Conservation (phyloP, 2,113 vertebrate species). For the Dinomys branickii region DNA sequence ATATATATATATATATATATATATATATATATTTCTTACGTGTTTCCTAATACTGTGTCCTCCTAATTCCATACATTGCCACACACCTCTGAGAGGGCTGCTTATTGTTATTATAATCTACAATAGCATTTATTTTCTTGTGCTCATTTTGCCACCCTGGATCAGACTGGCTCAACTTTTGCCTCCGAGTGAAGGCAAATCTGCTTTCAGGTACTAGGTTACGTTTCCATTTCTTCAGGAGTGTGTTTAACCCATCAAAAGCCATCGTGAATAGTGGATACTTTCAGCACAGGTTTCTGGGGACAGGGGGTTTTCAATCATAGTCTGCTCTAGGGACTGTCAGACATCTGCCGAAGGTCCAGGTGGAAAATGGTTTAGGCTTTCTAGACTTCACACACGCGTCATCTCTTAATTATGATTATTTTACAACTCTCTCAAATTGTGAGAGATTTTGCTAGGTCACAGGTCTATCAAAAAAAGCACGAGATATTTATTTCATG, state of each 20-base stretch:
- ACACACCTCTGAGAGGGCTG: neutral
- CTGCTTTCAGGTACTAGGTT: neutral
- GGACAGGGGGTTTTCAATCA: neutral
- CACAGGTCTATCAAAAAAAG: neutral
- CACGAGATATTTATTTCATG: neutral
- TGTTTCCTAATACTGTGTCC: neutral
- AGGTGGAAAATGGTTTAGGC: neutral
- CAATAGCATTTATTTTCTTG: neutral
- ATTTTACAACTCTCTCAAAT: neutral
- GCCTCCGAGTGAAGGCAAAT: neutral
- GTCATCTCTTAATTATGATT: too few relatives aligned
- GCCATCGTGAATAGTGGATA: neutral
- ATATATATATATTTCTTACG: neutral
- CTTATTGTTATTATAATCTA: neutral
- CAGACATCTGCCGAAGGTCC: neutral
- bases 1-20: too few relatives aligned
- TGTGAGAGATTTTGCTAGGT: neutral
- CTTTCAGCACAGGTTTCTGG: neutral
- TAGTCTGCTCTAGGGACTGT: neutral
- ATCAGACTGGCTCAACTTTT: neutral
- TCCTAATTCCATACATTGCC: neutral
- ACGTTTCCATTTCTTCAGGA: neutral
- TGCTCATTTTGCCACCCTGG: neutral
- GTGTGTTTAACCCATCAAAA: neutral
- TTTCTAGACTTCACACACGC: neutral